Conservation (phyloP, 2,797 vertebrate genomes). For the Florisuga fusca region DNA sequence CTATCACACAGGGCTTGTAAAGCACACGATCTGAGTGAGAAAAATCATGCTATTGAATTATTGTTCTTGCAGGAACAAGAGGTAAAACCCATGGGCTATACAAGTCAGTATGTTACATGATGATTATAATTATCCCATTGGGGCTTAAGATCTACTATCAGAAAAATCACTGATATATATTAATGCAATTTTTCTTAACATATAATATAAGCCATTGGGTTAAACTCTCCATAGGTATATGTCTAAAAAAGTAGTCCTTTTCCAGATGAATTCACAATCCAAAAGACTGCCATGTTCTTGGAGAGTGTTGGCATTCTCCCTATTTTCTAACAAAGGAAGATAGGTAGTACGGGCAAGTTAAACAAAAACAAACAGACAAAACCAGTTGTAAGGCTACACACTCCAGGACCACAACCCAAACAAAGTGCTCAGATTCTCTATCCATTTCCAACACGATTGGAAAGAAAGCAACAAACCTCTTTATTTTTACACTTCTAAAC, state of each 20-base stretch:
- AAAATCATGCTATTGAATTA: not conserved
- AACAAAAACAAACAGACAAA: not conserved
- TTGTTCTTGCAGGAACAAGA: not conserved
- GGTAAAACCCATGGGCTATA: not conserved
- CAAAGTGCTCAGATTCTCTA: not conserved
- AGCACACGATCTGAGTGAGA: not conserved
- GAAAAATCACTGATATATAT: not conserved
- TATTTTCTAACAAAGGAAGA: not conserved
- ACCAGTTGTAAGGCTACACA: not conserved
- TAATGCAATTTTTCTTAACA: not conserved
- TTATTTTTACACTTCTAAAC: not conserved
- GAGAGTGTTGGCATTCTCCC: not conserved
- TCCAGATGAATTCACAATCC: not conserved
- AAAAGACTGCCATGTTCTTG: not conserved
- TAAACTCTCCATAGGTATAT: not conserved
- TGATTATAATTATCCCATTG: not conserved
- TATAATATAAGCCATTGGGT: not conserved
- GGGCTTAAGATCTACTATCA: not conserved
- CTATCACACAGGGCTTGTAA: not conserved
- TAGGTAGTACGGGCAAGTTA: not conserved
- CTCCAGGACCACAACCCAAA: not conserved
- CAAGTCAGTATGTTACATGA: not conserved
- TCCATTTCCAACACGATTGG: not conserved
- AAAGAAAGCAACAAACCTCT: not conserved
- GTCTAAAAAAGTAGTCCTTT: not conserved